Evolutionary conservation across 1,140 invertebrate genomes (phyloP).

Genomic region (Elymnias hypermnestra): DNA sequence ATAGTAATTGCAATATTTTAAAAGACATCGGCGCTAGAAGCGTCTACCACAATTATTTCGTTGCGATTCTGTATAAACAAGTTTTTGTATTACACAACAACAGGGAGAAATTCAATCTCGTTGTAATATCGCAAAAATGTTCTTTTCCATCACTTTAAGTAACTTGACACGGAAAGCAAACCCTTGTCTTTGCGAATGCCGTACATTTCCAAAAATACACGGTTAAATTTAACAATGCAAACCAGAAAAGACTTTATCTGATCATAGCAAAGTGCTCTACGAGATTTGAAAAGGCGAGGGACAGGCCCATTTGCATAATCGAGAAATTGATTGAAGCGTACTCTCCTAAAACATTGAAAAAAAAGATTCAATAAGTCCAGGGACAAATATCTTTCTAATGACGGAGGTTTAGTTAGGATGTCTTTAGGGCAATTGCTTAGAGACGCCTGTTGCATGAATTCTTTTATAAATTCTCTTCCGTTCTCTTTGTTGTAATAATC

Average conservation of each 20-base stretch:
- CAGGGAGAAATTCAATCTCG: too few species aligned
- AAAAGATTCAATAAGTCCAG: slow-evolving; percentile 51
- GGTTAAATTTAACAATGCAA: slow-evolving; percentile 39
- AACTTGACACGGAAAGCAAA: background rate
- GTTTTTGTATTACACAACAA: too few species aligned
- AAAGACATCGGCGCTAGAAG: too few species aligned
- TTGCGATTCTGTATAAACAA: too few species aligned
- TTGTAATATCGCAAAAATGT: background rate
- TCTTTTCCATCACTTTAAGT: background rate
- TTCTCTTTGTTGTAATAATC: background rate
- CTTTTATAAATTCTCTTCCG: background rate
- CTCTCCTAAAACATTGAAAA: slow-evolving; percentile 36
- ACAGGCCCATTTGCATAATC: slow-evolving; percentile 61
- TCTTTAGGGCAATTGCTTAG: slow-evolving; percentile 28
- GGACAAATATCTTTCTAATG: slow-evolving; percentile 56
- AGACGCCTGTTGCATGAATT: slow-evolving; percentile 38
- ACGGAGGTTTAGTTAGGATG: slow-evolving; percentile 31
- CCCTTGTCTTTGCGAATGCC: background rate
- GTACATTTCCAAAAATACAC: slow-evolving; percentile 18
- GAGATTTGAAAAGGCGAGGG: slow-evolving; percentile 21
- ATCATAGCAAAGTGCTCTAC: slow-evolving; percentile 33
- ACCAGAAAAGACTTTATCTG: slow-evolving; percentile 44
- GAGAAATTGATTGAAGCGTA: slow-evolving; percentile 68
- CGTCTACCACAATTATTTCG: too few species aligned
- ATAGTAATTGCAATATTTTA: too few species aligned